Base-by-base conservation (phyloP, 2,797 vertebrate genomes). In the Crotalus adamanteus region DNA sequence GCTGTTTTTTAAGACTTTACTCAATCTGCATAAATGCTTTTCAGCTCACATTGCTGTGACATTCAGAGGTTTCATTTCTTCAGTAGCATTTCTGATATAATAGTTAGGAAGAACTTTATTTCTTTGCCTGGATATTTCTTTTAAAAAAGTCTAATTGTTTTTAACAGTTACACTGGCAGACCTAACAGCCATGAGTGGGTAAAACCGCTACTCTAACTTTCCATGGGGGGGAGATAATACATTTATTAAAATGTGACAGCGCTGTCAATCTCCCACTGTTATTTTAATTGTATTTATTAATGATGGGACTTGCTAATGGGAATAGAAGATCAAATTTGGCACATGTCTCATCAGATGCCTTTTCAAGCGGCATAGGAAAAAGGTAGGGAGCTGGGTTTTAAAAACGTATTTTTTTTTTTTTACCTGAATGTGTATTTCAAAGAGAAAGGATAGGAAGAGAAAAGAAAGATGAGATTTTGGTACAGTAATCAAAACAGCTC, bases 281-380 rank as follows among this genome's bases (percentile, higher is more conserved):
- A 90, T 47, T 94, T 93, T 92, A 96, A 93, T 90, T 92, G 55
- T 13, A 56, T 88, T 94, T 96, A 95, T 95, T 93, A 95, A 94
- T 91, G 91, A 92, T 0, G 0, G 89, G 92, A 86, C 83, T 93
- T 88, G 90, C 93, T 5, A 93, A 25, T 16, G n/a, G 95, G 73
- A 42, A 87, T 13, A 59, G 92, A 57, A 92, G 91, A 88, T n/a
- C 90, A 20, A 94, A 87, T 12, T 94, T 92, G 87, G 31, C 63
- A 89, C 90, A 13, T 56, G 22, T 83, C 57, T 59, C 65, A 8
- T 22, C 92, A 25, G 85, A 55, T 51, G 65, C 0, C 87, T 86
- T 91, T 89, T 83, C 31, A 25, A 85, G 51, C 25, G 56, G 56
- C 26, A 26, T 63, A 0, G 16, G 8, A 31, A 51, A 55, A 51